A percentile compares a stretch with the other conserved stretches of the same genome.
Conservation (phyloP, 2,113 vertebrate species). For the Pao palembangensis region DNA sequence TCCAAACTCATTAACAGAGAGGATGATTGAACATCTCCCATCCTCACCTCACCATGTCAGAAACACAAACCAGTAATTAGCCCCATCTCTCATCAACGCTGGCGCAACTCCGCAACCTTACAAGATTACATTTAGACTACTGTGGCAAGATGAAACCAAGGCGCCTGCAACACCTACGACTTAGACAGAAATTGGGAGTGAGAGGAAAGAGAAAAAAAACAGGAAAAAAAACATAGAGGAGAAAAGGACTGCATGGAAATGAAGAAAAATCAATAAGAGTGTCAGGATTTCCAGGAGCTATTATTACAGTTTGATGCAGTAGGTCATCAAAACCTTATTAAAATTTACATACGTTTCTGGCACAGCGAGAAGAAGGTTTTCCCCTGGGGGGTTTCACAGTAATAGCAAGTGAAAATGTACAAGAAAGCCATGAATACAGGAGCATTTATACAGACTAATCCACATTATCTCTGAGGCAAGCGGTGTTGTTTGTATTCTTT, state of each 20-base stretch:
- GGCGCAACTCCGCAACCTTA: slow-evolving; percentile 76
- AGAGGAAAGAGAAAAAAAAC: slow-evolving; percentile 11
- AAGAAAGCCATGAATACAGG: slow-evolving; percentile 29
- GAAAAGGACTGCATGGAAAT: background rate
- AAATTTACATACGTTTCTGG: slow-evolving; percentile 60
- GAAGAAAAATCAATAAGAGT: slow-evolving; percentile 15
- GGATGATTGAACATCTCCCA: slow-evolving; percentile 46
- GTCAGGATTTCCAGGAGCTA: slow-evolving; percentile 41
- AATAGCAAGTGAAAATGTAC: slow-evolving; percentile 14
- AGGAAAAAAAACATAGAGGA: slow-evolving; percentile 19
- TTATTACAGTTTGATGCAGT: slow-evolving; percentile 62
- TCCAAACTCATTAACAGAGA: slow-evolving; percentile 66
- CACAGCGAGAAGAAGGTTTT: slow-evolving; percentile 27
- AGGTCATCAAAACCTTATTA: slow-evolving; percentile 69
- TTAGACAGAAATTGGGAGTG: slow-evolving; percentile 7
- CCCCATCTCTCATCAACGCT: slow-evolving; percentile 82
- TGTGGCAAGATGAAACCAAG: slow-evolving; percentile 49
- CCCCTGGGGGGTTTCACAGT: slow-evolving; percentile 16
- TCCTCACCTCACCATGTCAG: slow-evolving; percentile 58
- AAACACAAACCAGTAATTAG: slow-evolving; percentile 83
- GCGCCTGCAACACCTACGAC: slow-evolving; percentile 10
- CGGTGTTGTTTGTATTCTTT: slow-evolving; percentile 2
- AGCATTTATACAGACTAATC: slow-evolving; percentile 39
- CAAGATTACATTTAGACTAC: slow-evolving; percentile 61
- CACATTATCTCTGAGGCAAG: slow-evolving; percentile 15